Conservation (phyloP, 2,888 invertebrate species). For the Drosophila kuntzei region DNA sequence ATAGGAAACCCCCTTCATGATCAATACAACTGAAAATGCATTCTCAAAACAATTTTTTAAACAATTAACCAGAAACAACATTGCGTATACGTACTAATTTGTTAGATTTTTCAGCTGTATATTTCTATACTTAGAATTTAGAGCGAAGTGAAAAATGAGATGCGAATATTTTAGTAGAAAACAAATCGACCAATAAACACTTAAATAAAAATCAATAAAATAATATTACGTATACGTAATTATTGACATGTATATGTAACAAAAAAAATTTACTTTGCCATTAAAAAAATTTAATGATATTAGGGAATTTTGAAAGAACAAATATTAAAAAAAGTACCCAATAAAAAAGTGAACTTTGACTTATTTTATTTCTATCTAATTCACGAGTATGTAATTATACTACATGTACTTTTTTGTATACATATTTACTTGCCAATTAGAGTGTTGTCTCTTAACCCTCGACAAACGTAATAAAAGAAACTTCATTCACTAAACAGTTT, state of each 20-base stretch:
- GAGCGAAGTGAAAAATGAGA: background rate
- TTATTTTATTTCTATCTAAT: too few relatives aligned
- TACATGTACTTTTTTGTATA: background rate
- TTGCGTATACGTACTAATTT: constrained; percentile 12
- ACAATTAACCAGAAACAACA: background rate
- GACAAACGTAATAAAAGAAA: background rate
- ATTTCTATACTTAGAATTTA: background rate
- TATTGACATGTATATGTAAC: background rate
- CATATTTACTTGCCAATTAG: background rate
- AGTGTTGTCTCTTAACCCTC: background rate
- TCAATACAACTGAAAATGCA: background rate
- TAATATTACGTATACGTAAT: constrained; percentile 2
- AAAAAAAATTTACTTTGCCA: background rate
- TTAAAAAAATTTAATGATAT: background rate
- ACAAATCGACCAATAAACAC: background rate
- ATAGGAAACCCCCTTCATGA: background rate
- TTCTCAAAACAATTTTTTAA: background rate
- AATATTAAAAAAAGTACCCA: background rate
- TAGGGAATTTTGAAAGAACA: background rate
- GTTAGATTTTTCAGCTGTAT: background rate
- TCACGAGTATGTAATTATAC: background rate
- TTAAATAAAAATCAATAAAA: background rate
- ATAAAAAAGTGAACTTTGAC: too few relatives aligned
- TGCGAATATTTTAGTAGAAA: background rate
- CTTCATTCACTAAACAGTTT: background rate